These are phyloP conservation scores for Cryptophagus acutangulus DNA, from an alignment of 2,888 invertebrate species.

Conservation along the genomic window DNA sequence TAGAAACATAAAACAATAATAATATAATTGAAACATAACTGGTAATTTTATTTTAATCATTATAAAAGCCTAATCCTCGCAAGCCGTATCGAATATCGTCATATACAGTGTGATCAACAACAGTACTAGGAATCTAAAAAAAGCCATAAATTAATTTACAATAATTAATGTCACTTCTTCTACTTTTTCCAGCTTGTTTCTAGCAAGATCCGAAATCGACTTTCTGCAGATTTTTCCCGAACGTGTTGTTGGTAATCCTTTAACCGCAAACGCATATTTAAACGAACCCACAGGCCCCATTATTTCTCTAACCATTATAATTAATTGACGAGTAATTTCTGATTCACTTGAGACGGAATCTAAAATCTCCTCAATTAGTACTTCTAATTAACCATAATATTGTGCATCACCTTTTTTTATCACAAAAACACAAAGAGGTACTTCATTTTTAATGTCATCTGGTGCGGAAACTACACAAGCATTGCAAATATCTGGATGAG, in stretches of 20 bases:
- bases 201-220: constrained; percentile 81
- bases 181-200: constrained; percentile 72
- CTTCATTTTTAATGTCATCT: constrained; percentile 83
- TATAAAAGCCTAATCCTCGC: constrained; percentile 64
- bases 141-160: constrained; percentile 5
- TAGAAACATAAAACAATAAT: too few relatives aligned
- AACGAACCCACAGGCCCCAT: constrained; percentile 90
- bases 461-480: constrained; percentile 88
- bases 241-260: constrained; percentile 79
- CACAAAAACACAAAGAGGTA: constrained; percentile 83
- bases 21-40: too few relatives aligned
- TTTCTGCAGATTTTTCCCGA: constrained; percentile 76
- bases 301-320: constrained; percentile 57
- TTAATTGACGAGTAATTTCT: too few relatives aligned
- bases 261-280: constrained; percentile 71
- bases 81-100: constrained; percentile 69
- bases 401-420: constrained; percentile 65
- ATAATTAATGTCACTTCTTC: constrained; percentile 26
- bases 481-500: constrained; percentile 81
- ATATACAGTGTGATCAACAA: constrained; percentile 81
- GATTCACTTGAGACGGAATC: too few relatives aligned
- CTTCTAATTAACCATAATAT: too few relatives aligned
- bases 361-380: too few relatives aligned
- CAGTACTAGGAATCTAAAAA: constrained; percentile 69
- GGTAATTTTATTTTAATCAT: too few relatives aligned